A percentile compares a stretch with the other conserved stretches of the same genome.
These are phyloP conservation scores for Neofelis nebulosa DNA, from an alignment of 2,113 vertebrate species.

Conservation along the genomic window DNA sequence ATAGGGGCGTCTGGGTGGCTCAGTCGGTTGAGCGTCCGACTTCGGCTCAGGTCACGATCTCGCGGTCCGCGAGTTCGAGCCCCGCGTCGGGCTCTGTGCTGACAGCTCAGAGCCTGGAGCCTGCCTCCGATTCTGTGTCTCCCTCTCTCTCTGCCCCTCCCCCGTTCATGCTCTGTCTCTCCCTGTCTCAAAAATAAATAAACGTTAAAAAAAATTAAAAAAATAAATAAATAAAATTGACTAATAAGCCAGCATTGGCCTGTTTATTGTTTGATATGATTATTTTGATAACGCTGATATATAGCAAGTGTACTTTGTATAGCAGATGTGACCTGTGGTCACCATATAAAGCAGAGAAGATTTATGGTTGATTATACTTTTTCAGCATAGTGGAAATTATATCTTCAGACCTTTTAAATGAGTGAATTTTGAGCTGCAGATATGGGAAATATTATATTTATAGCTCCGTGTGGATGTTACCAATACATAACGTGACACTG, in stretches of 20 bases:
- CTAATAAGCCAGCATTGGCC: not conserved
- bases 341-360: slow-evolving; percentile 50
- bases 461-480: slow-evolving; percentile 56
- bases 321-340: slow-evolving; percentile 32
- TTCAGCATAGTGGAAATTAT: slow-evolving; percentile 39
- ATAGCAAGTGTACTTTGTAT: slow-evolving; percentile 31
- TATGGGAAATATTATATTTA: slow-evolving; percentile 55
- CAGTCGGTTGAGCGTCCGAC: no score
- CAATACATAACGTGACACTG: slow-evolving; percentile 51
- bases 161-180: no score
- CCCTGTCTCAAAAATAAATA: no score
- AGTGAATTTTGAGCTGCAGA: slow-evolving; percentile 40
- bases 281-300: slow-evolving; percentile 25
- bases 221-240: not conserved
- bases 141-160: no score
- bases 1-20: not conserved
- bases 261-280: slow-evolving; percentile 38
- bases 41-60: no score
- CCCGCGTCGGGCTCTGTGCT: no score
- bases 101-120: no score
- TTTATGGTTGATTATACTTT: slow-evolving; percentile 38
- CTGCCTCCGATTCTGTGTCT: no score
- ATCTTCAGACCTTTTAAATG: slow-evolving; percentile 63
- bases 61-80: no score
- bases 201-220: not conserved